Evolutionary conservation across 2,797 vertebrate species (phyloP).

Genomic region (Psittacula echo): DNA sequence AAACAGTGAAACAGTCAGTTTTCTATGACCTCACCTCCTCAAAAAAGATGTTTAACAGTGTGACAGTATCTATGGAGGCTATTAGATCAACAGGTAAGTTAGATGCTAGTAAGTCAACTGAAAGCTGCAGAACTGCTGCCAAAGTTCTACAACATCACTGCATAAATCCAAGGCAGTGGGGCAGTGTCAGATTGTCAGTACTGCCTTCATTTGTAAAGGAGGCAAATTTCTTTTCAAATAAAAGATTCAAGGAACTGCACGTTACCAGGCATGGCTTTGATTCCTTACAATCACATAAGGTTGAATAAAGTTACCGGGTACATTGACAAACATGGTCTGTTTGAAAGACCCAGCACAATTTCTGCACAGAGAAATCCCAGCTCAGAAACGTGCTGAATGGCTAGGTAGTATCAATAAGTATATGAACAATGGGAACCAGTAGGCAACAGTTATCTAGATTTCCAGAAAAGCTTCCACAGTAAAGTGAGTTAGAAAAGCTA

Average conservation of each 20-base stretch:
- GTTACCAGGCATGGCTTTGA: neutral
- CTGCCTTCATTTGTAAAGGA: neutral
- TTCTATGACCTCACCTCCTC: accelerated
- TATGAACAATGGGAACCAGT: neutral
- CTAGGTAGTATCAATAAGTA: neutral
- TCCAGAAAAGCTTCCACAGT: neutral
- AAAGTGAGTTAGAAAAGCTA: neutral
- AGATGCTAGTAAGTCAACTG: neutral
- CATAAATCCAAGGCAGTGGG: neutral
- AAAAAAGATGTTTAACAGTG: neutral
- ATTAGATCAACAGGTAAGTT: neutral
- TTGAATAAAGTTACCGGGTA: neutral
- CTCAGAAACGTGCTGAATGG: neutral
- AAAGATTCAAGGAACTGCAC: accelerated
- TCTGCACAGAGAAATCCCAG: neutral
- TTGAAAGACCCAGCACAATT: neutral
- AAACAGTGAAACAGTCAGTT: neutral
- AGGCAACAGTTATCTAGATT: neutral
- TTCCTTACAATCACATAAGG: neutral
- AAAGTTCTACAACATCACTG: neutral
- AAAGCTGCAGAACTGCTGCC: neutral
- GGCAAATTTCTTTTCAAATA: neutral
- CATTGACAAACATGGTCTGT: accelerated
- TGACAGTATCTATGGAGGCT: neutral
- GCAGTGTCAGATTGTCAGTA: neutral